A percentile compares a stretch with the other conserved stretches of the same genome.
Evolutionary conservation across 1,140 invertebrate genomes (phyloP).

Genomic region (Macrocentrus cingulum): DNA sequence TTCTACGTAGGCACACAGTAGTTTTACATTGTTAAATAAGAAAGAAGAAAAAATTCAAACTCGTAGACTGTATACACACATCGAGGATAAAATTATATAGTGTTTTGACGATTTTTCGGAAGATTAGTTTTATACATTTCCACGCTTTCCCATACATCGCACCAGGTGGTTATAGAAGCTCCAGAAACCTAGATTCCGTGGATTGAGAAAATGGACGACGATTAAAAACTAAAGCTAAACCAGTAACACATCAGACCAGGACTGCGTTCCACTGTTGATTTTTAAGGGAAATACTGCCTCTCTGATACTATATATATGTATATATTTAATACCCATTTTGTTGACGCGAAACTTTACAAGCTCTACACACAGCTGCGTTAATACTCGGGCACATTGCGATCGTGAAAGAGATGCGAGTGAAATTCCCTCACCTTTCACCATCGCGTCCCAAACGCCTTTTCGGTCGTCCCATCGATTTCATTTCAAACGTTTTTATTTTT

Average conservation of each 20-base stretch:
- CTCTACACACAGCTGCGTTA: slow-evolving; percentile 18
- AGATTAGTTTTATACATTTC: neutral
- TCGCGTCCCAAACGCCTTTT: slow-evolving; percentile 33
- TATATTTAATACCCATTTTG: slow-evolving; percentile 14
- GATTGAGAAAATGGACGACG: slow-evolving; percentile 24
- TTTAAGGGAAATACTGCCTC: no score
- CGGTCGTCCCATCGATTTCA: slow-evolving; percentile 11
- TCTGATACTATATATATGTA: neutral
- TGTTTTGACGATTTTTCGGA: neutral
- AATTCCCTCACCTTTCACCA: slow-evolving; percentile 42
- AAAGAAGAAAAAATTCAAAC: no score
- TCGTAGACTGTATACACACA: no score
- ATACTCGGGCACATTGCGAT: slow-evolving; percentile 7
- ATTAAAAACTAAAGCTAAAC: slow-evolving; percentile 40
- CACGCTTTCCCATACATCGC: slow-evolving; percentile 3
- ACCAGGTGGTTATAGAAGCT: slow-evolving; percentile 18
- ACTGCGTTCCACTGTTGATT: no score
- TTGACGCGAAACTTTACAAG: slow-evolving; percentile 29
- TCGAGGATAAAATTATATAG: no score
- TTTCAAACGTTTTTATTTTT: neutral
- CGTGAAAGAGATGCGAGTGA: slow-evolving; percentile 30
- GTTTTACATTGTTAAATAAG: neutral
- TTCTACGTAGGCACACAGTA: slow-evolving; percentile 4
- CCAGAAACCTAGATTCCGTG: slow-evolving; percentile 38
- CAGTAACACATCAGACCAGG: slow-evolving; percentile 11